Percentiles rank a stretch among this genome's conserved stretches.
These are phyloP conservation scores for Polypedilum pembai DNA, from an alignment of 1,140 invertebrate species.

Conservation along the genomic window DNA sequence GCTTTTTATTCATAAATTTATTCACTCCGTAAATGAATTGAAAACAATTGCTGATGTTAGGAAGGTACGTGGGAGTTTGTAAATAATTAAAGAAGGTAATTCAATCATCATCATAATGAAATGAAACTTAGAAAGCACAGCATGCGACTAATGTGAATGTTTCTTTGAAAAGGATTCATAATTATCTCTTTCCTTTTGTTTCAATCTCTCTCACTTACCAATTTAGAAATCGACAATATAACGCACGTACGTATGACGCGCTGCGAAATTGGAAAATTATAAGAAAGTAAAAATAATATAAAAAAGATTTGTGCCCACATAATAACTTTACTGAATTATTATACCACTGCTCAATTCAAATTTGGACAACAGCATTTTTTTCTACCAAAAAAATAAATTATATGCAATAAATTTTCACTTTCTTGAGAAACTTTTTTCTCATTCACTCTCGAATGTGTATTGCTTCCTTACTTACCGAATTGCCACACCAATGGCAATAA, in stretches of 20 bases:
- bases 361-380: neutral
- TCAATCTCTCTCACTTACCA: neutral
- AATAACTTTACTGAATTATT: neutral
- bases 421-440: neutral
- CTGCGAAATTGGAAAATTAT: constrained; percentile 2
- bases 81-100: no score
- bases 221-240: neutral
- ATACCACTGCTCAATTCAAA: neutral
- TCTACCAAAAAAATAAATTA: constrained; percentile 1
- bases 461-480: neutral
- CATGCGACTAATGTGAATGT: neutral
- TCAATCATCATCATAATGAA: no score
- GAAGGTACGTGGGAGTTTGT: no score
- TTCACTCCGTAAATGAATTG: neutral
- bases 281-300: constrained; percentile 9
- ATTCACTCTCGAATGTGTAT: neutral
- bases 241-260: no score
- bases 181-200: neutral
- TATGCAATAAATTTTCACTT: constrained; percentile 19
- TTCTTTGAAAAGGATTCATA: neutral
- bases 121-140: neutral
- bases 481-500: neutral
- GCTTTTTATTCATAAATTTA: constrained; percentile 1
- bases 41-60: neutral
- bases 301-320: constrained; percentile 11